Base-by-base conservation (phyloP, 2,888 invertebrate species). In the Carcina quercana region DNA sequence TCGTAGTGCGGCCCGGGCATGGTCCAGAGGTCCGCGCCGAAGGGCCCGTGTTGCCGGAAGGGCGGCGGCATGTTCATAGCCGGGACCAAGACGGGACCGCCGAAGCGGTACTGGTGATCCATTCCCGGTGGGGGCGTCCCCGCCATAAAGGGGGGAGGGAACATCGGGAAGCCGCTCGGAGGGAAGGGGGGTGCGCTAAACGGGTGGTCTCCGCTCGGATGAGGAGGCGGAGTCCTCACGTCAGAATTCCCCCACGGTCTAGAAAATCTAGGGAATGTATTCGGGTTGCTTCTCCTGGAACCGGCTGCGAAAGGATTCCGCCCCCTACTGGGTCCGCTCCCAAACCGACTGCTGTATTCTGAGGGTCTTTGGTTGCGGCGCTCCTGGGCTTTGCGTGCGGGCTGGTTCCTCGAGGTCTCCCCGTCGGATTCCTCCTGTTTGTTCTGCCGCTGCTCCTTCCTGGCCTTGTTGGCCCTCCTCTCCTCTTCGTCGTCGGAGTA, bases 401-500 rank as follows among this genome's bases (percentile, higher is more conserved):
- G 35, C 11, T 45, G 52, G 35, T 48, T 62, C 33, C 59, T 66
- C 3, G 74, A 71, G 8, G 71, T 62, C 33, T 73, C 78, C 0
- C 69, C 72, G 31, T 53, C 59, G 13, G 49, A 45, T 4, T 59
- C 56, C n/a, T 62, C 59, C 20, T 51, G 50, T 32, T 39, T 61
- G 19, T 51, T 54, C 28, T 53, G 61, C 17, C 69, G 61, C 40
- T 64, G 63, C 31, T 78, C 68, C 36, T 64, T 67, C 30, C 73
- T 47, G 2, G 75, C 64, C 32, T 58, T 61, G 32, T 74, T 79
- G 1, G 86, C 86, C 36, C 65, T 61, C 10, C 87, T 83, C 57
- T 96, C 96, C 37, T 91, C 87, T 53, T 97, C 97, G 60, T 97
- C 97, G 62, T 96, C 96, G 0, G 96, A 97, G 69, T 88, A 96